Evolutionary conservation across 2,113 vertebrate genomes (phyloP), one percentile per base, ranked within the genome.

Genomic region (Actenoides lindsayi): DNA sequence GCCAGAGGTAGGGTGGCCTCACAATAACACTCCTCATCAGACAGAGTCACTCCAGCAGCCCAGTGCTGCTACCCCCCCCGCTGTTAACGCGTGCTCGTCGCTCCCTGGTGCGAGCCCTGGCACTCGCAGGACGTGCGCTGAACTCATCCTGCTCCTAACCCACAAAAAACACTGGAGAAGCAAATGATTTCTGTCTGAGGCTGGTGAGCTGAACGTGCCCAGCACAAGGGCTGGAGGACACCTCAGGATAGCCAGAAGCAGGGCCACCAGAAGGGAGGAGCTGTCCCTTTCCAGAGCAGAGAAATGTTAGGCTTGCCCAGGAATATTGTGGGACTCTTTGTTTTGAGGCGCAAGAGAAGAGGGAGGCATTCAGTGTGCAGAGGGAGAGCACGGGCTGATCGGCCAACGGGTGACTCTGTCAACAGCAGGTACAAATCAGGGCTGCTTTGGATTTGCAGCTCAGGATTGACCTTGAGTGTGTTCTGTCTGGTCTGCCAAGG

Each of bases 181-280:
- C 37, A 81, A 65, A 44, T 31, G 0, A 5, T 12, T 20, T 77
- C 68, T 83, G 65, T 5, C 54, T 53, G 19, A 24, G 8, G 6
- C 21, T 18, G 9, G 24, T 50, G 50, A 89, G 46, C 51, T 75
- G 62, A 63, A 53, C 21, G 20, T 59, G 51, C 0, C 0, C 54
- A 69, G n/a, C 46, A n/a, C 19, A 37, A 1, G 5, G 16, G 21
- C 51, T 27, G 71, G 39, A 8, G 31, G 21, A 39, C 16, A 6
- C 4, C n/a, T 25, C 27, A 44, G 31, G 41, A 39, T 23, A 68
- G n/a, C 24, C n/a, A 57, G 77, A 75, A 80, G 24, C 12, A 77
- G 2, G 1, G 17, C 2, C 0, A 0, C 6, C 10, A 31, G 24
- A 48, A n/a, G 8, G 16, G 20, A 80, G 44, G 35, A 67, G 10